Conservation (phyloP, 92 coral and sea anemone genomes). For the Actinernus sp. region DNA sequence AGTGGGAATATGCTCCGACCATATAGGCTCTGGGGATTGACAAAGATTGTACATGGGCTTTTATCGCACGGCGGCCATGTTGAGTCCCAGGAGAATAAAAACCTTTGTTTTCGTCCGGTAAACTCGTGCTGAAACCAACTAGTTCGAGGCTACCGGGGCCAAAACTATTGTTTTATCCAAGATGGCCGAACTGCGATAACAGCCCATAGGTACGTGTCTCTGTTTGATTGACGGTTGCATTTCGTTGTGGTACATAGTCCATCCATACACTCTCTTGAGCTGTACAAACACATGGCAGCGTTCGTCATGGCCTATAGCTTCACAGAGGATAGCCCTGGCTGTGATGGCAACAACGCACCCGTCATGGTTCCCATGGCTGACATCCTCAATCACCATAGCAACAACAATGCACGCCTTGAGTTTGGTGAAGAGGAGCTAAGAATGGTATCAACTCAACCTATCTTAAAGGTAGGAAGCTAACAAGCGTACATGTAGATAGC, state of each 20-base stretch:
- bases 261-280: constrained; percentile 59
- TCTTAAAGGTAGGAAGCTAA: constrained; percentile 74
- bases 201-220: too few species aligned
- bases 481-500: not conserved
- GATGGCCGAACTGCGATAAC: too few species aligned
- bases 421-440: constrained; percentile 77
- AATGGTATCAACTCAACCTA: constrained; percentile 87
- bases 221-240: too few species aligned
- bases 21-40: too few species aligned
- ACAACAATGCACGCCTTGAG: constrained; percentile 93
- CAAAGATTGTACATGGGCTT: too few species aligned
- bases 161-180: too few species aligned
- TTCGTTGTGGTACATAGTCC: constrained; percentile 39
- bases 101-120: too few species aligned
- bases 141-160: too few species aligned
- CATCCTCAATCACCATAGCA: constrained; percentile 92
- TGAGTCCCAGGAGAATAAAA: too few species aligned
- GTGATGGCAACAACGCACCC: constrained; percentile 45
- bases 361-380: constrained; percentile 99
- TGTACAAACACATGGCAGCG: constrained; percentile 96
- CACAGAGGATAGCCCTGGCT: constrained; percentile 70
- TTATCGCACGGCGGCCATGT: too few species aligned
- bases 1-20: too few species aligned
- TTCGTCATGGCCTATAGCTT: constrained; percentile 99
- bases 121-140: too few species aligned